These are phyloP conservation scores for Scaptomyza graminum DNA, from an alignment of 1,140 invertebrate genomes.

Conservation along the genomic window DNA sequence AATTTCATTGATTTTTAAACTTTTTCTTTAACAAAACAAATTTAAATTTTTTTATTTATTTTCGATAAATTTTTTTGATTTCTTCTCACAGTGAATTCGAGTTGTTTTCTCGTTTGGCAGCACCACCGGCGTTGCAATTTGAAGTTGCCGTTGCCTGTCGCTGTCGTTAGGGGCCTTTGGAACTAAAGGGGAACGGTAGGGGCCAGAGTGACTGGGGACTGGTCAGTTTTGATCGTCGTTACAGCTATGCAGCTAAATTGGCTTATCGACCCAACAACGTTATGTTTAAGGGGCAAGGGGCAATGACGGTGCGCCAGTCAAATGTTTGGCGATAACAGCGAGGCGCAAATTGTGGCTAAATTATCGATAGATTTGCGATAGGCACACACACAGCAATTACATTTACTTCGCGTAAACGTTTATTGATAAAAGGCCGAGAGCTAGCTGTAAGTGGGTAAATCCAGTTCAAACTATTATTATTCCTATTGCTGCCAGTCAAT, in stretches of 20 bases:
- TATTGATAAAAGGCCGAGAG: constrained; percentile 51
- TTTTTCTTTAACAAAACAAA: too few relatives aligned
- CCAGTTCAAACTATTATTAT: constrained; percentile 8
- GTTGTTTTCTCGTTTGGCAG: constrained; percentile 60
- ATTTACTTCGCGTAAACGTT: constrained; percentile 44
- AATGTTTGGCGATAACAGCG: constrained; percentile 49
- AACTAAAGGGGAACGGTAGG: background rate
- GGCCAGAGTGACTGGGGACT: constrained; percentile 9
- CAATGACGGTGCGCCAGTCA: background rate
- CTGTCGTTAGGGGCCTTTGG: constrained; percentile 17
- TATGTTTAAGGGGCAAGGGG: background rate
- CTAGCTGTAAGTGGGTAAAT: constrained; percentile 33
- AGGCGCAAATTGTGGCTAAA: constrained; percentile 54
- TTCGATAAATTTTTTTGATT: background rate
- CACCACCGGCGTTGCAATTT: constrained; percentile 61
- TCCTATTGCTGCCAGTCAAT: constrained; percentile 63
- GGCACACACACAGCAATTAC: constrained; percentile 31
- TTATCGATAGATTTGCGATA: constrained; percentile 73
- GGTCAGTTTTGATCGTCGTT: constrained; percentile 51
- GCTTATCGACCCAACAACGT: constrained; percentile 57
- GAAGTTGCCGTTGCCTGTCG: constrained; percentile 53
- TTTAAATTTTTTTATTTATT: background rate
- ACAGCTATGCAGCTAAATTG: constrained; percentile 36
- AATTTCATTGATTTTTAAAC: too few relatives aligned
- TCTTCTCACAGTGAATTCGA: constrained; percentile 32